Conservation (phyloP, 2,888 invertebrate species). For the Megamerina dolium region DNA sequence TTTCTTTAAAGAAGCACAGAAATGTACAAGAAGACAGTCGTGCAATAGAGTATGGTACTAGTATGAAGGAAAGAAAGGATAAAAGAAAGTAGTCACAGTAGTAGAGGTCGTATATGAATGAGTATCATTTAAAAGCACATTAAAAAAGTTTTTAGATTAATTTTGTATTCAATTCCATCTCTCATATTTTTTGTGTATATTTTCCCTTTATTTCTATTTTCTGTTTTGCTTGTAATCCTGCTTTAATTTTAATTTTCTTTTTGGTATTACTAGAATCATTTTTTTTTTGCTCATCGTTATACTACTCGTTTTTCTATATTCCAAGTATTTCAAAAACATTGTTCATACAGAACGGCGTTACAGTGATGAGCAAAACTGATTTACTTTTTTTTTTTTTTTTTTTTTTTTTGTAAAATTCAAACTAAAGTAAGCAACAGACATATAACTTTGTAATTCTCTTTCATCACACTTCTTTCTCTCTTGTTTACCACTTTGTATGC, state of each 20-base stretch:
- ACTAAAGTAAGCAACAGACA: constrained; percentile 2
- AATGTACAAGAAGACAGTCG: not conserved
- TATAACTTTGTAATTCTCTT: constrained; percentile 26
- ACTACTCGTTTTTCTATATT: no score
- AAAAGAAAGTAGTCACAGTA: not conserved
- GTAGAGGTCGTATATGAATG: not conserved
- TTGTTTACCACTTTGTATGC: no score
- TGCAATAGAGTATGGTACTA: not conserved
- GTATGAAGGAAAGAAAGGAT: not conserved
- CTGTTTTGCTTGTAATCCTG: constrained; percentile 11
- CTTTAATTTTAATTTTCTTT: constrained; percentile 1
- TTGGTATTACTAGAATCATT: no score
- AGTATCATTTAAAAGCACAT: constrained; percentile 44
- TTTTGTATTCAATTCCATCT: constrained; percentile 30
- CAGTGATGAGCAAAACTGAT: constrained; percentile 7
- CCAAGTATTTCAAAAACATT: no score
- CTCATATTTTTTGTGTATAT: constrained; percentile 7
- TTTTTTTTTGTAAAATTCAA: not conserved
- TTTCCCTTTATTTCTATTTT: constrained; percentile 11
- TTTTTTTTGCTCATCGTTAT: no score
- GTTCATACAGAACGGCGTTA: no score
- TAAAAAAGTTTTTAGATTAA: constrained; percentile 47
- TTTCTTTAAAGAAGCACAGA: no score
- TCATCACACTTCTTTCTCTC: no score
- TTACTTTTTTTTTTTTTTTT: constrained; percentile 24